Evolutionary conservation across 2,113 vertebrate species (phyloP).

Genomic region (Atlantisia rogersi): DNA sequence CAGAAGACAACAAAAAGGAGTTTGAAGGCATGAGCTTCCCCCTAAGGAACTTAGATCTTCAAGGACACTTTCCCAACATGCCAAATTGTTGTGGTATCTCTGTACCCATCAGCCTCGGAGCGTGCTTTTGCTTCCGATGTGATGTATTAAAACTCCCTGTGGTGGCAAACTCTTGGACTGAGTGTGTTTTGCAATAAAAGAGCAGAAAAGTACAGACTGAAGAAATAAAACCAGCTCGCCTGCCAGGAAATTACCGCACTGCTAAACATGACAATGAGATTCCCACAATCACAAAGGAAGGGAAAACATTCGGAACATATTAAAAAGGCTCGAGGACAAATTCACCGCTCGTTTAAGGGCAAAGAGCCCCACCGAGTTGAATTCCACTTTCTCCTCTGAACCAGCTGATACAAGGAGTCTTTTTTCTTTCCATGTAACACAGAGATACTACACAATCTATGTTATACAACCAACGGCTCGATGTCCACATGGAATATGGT

Average conservation of each 20-base stretch:
- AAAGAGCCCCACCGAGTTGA: neutral
- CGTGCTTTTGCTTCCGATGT: neutral
- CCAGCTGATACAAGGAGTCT: neutral
- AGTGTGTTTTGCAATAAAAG: constrained; percentile 42
- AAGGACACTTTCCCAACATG: neutral
- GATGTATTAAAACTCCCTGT: fast-evolving
- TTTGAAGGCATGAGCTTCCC: neutral
- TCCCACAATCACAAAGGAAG: neutral
- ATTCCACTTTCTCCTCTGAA: neutral
- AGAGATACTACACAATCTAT: neutral
- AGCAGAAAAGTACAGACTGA: constrained; percentile 61
- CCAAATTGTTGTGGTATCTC: neutral
- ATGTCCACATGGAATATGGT: too few relatives aligned
- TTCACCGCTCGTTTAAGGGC: neutral
- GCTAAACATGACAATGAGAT: neutral
- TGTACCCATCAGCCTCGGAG: fast-evolving
- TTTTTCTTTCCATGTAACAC: neutral
- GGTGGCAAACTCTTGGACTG: neutral
- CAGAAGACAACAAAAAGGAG: neutral
- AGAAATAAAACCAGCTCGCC: neutral
- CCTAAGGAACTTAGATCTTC: neutral
- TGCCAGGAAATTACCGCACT: neutral
- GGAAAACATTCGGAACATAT: neutral
- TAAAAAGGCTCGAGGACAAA: neutral
- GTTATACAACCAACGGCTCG: too few relatives aligned